Evolutionary conservation across 1,140 invertebrate species (phyloP).

Genomic region (Agrypnia vestita): DNA sequence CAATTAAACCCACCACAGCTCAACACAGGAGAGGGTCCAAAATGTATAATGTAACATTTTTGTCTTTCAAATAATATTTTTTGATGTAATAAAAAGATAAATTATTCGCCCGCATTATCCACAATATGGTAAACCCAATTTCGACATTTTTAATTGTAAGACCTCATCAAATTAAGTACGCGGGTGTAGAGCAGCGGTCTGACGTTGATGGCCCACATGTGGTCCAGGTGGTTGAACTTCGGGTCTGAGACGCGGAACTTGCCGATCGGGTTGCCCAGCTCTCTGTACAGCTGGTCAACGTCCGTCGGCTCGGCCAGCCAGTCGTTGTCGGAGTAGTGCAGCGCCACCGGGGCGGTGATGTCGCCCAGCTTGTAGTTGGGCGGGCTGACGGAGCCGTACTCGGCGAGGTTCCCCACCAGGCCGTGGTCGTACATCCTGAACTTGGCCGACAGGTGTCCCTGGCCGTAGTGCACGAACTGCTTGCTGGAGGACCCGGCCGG

Average conservation of each 20-base stretch:
- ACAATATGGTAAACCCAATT: too few relatives aligned
- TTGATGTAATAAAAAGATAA: too few relatives aligned
- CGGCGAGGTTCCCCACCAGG: conserved; percentile 70
- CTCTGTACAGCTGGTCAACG: conserved; percentile 67
- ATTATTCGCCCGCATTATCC: too few relatives aligned
- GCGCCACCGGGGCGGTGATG: conserved; percentile 77
- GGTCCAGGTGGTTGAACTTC: conserved; percentile 80
- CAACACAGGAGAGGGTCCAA: too few relatives aligned
- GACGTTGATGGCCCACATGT: conserved; percentile 78
- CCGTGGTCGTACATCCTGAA: conserved; percentile 81
- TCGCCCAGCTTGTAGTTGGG: conserved; percentile 74
- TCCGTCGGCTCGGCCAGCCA: conserved; percentile 73
- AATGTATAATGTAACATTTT: too few relatives aligned
- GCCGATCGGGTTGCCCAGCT: conserved; percentile 73
- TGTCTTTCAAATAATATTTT: too few relatives aligned
- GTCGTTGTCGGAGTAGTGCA: conserved; percentile 83
- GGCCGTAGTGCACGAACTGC: conserved; percentile 85
- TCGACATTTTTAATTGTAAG: conserved; percentile 62
- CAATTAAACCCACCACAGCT: too few relatives aligned
- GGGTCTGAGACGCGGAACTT: conserved; percentile 73
- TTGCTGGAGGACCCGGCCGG: conserved; percentile 88
- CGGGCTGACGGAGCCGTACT: conserved; percentile 70
- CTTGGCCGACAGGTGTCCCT: conserved; percentile 76
- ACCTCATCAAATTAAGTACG: conserved; percentile 73
- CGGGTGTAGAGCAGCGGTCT: conserved; percentile 75